Conservation (phyloP, 1,140 invertebrate genomes). For the Neocloeon triangulifer region DNA sequence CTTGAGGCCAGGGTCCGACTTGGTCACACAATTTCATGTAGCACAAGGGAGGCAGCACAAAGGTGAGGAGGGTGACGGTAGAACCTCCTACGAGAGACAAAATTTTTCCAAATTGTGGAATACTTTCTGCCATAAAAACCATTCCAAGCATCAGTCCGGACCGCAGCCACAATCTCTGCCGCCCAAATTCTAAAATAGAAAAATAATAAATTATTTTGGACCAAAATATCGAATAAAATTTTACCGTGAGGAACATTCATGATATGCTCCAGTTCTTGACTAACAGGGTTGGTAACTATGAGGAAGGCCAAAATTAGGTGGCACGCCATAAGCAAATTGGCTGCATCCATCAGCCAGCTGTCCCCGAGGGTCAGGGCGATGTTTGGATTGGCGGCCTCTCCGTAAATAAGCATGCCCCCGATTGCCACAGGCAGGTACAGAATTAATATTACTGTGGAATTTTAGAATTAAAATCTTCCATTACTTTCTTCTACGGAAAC, state of each 20-base stretch:
- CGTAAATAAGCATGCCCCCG: slow-evolving; percentile 33
- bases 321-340: slow-evolving; percentile 31
- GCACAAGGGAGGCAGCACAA: slow-evolving; percentile 40
- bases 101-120: slow-evolving; percentile 46
- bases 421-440: slow-evolving; percentile 31
- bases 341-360: slow-evolving; percentile 20
- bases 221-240: slow-evolving; percentile 10
- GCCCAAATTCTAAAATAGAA: slow-evolving; percentile 33
- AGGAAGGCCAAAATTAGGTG: slow-evolving; percentile 38
- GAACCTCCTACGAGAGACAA: slow-evolving; percentile 47
- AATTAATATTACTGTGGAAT: slow-evolving; percentile 25
- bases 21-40: slow-evolving; percentile 31
- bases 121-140: slow-evolving; percentile 35
- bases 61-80: slow-evolving; percentile 36
- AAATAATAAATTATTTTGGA: no score
- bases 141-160: slow-evolving; percentile 28
- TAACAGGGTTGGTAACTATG: slow-evolving; percentile 39
- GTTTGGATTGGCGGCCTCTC: slow-evolving; percentile 25
- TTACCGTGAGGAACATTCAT: slow-evolving; percentile 36
- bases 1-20: slow-evolving; percentile 7
- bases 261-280: slow-evolving; percentile 43
- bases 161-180: slow-evolving; percentile 31
- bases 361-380: slow-evolving; percentile 23
- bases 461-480: no score
- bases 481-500: no score